Evolutionary conservation across 2,797 vertebrate species (phyloP).

Genomic region (Xyrichtys novacula): DNA sequence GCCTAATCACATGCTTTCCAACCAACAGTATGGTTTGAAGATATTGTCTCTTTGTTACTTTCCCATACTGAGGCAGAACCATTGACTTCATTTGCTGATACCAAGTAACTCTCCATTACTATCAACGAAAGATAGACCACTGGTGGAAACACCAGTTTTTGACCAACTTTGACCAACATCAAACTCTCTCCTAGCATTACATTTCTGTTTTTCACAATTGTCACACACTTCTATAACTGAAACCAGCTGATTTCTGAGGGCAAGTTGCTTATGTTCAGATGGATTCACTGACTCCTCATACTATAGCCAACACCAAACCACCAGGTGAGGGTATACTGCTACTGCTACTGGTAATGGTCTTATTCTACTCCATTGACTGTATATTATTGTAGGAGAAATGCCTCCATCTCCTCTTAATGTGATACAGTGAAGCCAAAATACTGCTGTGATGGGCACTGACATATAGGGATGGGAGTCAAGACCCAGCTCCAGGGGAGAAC

Average conservation of each 20-base stretch:
- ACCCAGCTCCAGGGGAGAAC: too few relatives aligned
- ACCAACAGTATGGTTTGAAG: slow-evolving; percentile 9
- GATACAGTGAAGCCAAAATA: too few relatives aligned
- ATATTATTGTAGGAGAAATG: too few relatives aligned
- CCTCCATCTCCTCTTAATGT: too few relatives aligned
- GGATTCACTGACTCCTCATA: background rate
- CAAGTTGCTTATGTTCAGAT: background rate
- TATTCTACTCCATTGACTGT: too few relatives aligned
- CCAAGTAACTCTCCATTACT: background rate
- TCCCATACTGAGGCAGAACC: background rate
- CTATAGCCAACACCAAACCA: background rate
- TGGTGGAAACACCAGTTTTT: background rate
- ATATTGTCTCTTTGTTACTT: background rate
- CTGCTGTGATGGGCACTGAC: too few relatives aligned
- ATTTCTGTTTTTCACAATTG: background rate
- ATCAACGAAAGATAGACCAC: background rate
- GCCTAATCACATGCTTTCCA: slow-evolving; percentile 9
- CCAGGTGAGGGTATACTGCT: background rate
- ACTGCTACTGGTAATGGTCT: background rate
- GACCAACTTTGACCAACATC: background rate
- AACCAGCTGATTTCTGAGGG: background rate
- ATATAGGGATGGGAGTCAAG: too few relatives aligned
- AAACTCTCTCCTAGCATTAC: background rate
- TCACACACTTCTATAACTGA: background rate
- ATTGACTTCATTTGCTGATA: background rate